phyloP scores from a whole-genome alignment of 2,888 invertebrate species.

The Dynastes tityus region DNA sequence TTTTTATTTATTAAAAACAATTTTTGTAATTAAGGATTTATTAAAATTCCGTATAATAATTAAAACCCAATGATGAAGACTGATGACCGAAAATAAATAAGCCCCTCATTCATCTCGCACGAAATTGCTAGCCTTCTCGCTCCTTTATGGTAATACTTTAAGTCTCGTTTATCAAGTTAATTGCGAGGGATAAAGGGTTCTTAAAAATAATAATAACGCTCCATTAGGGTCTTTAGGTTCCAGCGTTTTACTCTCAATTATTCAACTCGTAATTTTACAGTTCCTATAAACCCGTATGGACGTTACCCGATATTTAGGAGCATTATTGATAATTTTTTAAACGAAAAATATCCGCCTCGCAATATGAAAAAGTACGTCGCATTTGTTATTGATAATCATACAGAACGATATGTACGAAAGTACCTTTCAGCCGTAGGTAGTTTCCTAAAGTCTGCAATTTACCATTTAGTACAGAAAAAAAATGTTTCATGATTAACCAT shows the following conservation, averaged over 20 bases:
- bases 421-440: no score
- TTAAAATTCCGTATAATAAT: slow-evolving; percentile 26
- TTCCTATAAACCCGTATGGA: not conserved
- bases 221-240: slow-evolving; percentile 2
- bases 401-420: no score
- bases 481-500: no score
- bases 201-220: slow-evolving; percentile 27
- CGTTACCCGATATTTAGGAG: not conserved
- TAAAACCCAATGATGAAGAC: slow-evolving; percentile 9
- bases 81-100: slow-evolving; percentile 21
- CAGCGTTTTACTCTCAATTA: slow-evolving; percentile 7
- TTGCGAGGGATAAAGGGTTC: slow-evolving; percentile 21
- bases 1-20: slow-evolving; percentile 17
- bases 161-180: slow-evolving; percentile 38
- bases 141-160: slow-evolving; percentile 25
- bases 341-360: not conserved
- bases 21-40: slow-evolving; percentile 12
- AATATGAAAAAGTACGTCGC: no score
- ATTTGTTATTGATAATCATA: no score
- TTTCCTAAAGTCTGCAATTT: no score
- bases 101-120: not conserved
- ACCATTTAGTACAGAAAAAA: no score
- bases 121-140: slow-evolving; percentile 4
- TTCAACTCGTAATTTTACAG: slow-evolving; percentile 17
- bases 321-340: not conserved